Conservation (phyloP, 2,888 invertebrate genomes). For the Tetheella fluctuosa region DNA sequence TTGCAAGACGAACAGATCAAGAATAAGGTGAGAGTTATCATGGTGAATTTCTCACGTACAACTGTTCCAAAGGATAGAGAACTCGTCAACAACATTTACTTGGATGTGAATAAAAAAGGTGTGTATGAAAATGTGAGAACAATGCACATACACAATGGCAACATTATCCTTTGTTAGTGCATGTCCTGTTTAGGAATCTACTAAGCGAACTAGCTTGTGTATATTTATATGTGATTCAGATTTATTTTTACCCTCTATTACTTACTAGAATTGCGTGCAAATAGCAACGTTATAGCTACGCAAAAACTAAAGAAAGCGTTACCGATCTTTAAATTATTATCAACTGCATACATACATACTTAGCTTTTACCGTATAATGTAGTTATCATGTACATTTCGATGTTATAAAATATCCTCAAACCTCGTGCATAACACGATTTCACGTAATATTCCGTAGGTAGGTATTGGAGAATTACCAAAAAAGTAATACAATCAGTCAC, state of each 20-base stretch:
- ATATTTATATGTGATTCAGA: too few species aligned
- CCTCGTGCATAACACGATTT: not conserved
- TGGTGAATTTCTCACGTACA: constrained; percentile 69
- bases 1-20: constrained; percentile 79
- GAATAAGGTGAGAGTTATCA: constrained; percentile 80
- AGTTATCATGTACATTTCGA: too few species aligned
- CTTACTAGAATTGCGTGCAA: too few species aligned
- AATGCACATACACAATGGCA: not conserved
- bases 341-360: too few species aligned
- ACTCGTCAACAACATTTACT: constrained; percentile 70
- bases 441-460: not conserved
- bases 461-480: not conserved
- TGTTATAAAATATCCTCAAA: not conserved
- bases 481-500: not conserved
- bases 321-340: too few species aligned
- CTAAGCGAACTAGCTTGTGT: not conserved
- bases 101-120: constrained; percentile 75
- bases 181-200: not conserved
- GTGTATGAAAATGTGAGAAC: constrained; percentile 15
- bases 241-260: too few species aligned
- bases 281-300: too few species aligned
- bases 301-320: too few species aligned
- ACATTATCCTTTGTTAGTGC: not conserved
- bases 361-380: too few species aligned
- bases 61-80: constrained; percentile 65